Base-by-base conservation (phyloP, 1,140 invertebrate species). In the Alviniconcha marisindica region DNA sequence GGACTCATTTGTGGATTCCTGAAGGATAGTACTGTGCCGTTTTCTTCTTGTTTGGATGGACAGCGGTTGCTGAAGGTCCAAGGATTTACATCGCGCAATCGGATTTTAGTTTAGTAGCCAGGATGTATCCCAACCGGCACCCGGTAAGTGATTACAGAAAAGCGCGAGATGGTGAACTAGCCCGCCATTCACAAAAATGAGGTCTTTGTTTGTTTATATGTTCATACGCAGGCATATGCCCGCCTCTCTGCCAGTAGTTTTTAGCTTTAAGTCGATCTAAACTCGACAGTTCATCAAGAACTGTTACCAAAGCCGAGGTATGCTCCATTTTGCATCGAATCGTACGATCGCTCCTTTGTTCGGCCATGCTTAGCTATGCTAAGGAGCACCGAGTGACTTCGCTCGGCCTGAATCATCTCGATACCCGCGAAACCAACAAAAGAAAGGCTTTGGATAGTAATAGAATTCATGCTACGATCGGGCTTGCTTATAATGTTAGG, bases 111-210 rank as follows among this genome's bases (percentile, higher is more conserved):
- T 42, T 14, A 44, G 80, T 81, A 31, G 71, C 63, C 69, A 89
- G 77, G 69, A 93, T 93, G 92, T 93, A 93, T 88, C 92, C 92
- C 2, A 93, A 93, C 80, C 87, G 92, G 66, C 92, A 92, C 84
- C 91, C 92, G 83, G 92, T 93, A 91, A 92, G 92, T 92, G n/a
- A 40, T 76, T n/a, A 38, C 42, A 28, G 18, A 10, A 38, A 44
- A 42, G 14, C 38, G 44, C 44, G 44, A 48, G 31, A 7, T 60
- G 60, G n/a, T 54, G 77, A 15, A 42, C 40, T 69, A 66, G 60
- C 78, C 78, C 78, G 78, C 78, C 78, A 80, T 80, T 38, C 60
- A 44, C 24, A 76, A 21, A 54, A 42, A 44, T 40, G n/a, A 28
- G 28, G 2, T 44, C 56, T 80, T 69, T 80, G 51, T 76, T 76